These are phyloP conservation scores for Pentamera pediparva DNA, from an alignment of 53 echinoderm and acorn worm genomes.

Conservation along the genomic window DNA sequence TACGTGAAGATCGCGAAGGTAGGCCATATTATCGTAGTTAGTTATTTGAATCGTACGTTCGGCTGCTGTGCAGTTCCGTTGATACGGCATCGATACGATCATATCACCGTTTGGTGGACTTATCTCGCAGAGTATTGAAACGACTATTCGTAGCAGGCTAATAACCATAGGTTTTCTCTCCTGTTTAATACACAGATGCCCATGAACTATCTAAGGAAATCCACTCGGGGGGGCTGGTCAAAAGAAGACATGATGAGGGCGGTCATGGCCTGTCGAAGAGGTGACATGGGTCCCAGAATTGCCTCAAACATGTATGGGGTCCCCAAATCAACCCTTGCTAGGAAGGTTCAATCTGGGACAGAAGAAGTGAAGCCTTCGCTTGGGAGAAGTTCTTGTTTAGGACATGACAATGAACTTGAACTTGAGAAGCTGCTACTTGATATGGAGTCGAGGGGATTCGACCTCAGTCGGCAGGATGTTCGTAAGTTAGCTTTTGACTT, in stretches of 20 bases:
- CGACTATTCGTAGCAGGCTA: no score
- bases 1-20: no score
- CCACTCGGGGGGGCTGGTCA: background rate
- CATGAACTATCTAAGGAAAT: background rate
- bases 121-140: no score
- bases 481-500: constrained; percentile 35
- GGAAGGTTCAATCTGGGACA: constrained; percentile 1
- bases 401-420: constrained; percentile 5
- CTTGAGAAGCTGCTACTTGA: constrained; percentile 13
- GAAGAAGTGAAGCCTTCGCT: background rate
- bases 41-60: no score
- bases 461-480: constrained; percentile 4
- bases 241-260: constrained; percentile 15
- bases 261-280: background rate
- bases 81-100: no score
- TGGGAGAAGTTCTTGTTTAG: constrained; percentile 23
- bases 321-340: constrained; percentile 25
- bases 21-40: no score
- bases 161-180: no score
- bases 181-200: constrained; percentile 35
- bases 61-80: no score
- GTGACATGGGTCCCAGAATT: background rate
- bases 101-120: no score
- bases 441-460: constrained; percentile 33
- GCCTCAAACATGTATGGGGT: constrained; percentile 2